Percentiles rank a stretch among this genome's conserved stretches.
Conservation (phyloP, 2,888 invertebrate species). For the Torymus auratus region DNA sequence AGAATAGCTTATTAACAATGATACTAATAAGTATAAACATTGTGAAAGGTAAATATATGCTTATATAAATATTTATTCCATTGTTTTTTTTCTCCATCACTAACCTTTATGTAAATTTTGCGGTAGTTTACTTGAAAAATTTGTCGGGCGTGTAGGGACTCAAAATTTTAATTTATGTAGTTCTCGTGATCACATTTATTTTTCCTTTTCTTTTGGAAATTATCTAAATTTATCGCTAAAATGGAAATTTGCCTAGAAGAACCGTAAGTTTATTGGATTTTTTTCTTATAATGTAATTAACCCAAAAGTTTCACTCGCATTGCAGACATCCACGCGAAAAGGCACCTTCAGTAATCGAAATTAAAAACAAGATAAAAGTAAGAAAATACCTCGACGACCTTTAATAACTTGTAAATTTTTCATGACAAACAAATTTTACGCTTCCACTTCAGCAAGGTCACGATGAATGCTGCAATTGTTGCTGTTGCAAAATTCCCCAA, state of each 20-base stretch:
- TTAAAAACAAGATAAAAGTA: slow-evolving; percentile 70
- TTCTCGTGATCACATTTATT: slow-evolving; percentile 7
- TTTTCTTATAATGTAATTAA: slow-evolving; percentile 28
- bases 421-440: slow-evolving; percentile 4
- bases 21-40: not conserved
- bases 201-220: slow-evolving; percentile 16
- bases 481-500: slow-evolving; percentile 68
- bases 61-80: slow-evolving; percentile 17
- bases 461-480: slow-evolving; percentile 70
- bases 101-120: slow-evolving; percentile 49
- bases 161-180: slow-evolving; percentile 51
- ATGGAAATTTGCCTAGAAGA: slow-evolving; percentile 70
- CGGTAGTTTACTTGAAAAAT: slow-evolving; percentile 20
- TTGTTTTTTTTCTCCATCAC: slow-evolving; percentile 40
- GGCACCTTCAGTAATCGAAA: slow-evolving; percentile 66
- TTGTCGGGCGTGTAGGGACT: not conserved
- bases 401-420: not conserved
- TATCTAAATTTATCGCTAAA: slow-evolving; percentile 55
- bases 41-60: not conserved
- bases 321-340: slow-evolving; percentile 56
- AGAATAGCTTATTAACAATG: no score
- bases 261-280: slow-evolving; percentile 63
- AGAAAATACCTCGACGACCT: not conserved
- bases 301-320: not conserved
- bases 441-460: slow-evolving; percentile 66